phyloP scores from a whole-genome alignment of 2,113 vertebrate species.

The Halcyon senegalensis region DNA sequence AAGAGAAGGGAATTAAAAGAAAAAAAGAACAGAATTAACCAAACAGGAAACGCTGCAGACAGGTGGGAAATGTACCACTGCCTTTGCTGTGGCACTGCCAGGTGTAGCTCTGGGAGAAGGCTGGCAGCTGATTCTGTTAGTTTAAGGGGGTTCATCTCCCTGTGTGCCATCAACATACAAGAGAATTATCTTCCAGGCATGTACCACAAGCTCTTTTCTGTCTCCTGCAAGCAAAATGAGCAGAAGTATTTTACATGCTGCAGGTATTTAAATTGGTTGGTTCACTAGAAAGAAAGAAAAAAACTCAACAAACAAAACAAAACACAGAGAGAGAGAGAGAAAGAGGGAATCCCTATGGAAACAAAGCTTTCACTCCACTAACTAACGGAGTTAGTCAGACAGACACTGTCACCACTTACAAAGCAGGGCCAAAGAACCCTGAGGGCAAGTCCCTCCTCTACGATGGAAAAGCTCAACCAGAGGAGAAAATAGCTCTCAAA shows the following conservation, averaged over 20 bases:
- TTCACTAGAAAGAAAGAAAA: not conserved
- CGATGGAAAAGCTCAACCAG: not conserved
- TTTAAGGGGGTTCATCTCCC: not conserved
- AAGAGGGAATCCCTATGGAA: conserved; percentile 11
- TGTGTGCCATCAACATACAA: not conserved
- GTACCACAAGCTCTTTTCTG: not conserved
- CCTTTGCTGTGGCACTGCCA: not conserved
- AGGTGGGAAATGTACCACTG: not conserved
- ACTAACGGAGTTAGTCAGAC: not conserved
- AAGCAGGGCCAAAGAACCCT: not conserved
- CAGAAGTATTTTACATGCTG: not conserved
- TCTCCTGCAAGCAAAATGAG: not conserved
- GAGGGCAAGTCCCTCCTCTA: not conserved
- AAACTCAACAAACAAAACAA: not conserved
- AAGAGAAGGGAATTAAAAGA: not conserved
- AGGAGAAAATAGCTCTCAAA: not conserved
- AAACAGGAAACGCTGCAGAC: not conserved
- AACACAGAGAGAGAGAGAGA: not conserved
- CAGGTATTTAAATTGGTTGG: not conserved
- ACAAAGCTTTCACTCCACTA: not conserved
- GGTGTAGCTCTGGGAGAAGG: not conserved
- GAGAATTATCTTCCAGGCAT: not conserved
- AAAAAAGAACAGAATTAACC: not conserved
- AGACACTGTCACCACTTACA: not conserved
- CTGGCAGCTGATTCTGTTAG: not conserved